A percentile compares a stretch with the other conserved stretches of the same genome.
Evolutionary conservation across 2,888 invertebrate species (phyloP).

Genomic region (Drosophila borborema): DNA sequence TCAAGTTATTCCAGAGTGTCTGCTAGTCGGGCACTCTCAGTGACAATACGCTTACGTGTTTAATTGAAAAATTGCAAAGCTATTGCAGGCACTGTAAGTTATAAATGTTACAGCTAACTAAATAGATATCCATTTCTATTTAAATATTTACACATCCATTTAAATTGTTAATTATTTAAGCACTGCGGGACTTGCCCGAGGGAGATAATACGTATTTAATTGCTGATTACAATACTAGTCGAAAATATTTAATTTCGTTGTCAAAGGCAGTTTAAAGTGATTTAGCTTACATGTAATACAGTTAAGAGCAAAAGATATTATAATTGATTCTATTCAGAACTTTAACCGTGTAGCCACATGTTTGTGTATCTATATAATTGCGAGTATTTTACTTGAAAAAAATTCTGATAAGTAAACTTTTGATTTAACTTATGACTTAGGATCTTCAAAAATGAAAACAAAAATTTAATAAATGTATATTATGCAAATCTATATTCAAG

Average conservation of each 20-base stretch:
- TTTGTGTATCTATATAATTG: no score
- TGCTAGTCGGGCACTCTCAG: background rate
- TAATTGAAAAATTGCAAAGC: background rate
- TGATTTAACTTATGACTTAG: no score
- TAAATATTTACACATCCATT: conserved; percentile 11
- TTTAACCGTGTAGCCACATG: no score
- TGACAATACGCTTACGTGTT: background rate
- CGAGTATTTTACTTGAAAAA: no score
- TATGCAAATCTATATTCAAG: no score
- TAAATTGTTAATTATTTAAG: conserved; percentile 11
- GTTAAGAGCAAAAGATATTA: background rate
- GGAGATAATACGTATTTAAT: conserved; percentile 5
- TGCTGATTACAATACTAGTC: conserved; percentile 2
- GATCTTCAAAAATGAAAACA: no score
- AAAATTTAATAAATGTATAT: no score
- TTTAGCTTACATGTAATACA: background rate
- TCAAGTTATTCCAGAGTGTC: background rate
- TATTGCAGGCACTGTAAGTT: conserved; percentile 3
- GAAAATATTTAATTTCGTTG: background rate
- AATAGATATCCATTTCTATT: conserved; percentile 3
- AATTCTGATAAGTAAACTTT: no score
- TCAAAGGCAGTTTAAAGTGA: background rate
- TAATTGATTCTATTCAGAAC: background rate
- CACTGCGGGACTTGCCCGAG: conserved; percentile 1
- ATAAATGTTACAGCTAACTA: conserved; percentile 1